phyloP scores from a whole-genome alignment of 2,797 vertebrate species.

The Scyliorhinus canicula region DNA sequence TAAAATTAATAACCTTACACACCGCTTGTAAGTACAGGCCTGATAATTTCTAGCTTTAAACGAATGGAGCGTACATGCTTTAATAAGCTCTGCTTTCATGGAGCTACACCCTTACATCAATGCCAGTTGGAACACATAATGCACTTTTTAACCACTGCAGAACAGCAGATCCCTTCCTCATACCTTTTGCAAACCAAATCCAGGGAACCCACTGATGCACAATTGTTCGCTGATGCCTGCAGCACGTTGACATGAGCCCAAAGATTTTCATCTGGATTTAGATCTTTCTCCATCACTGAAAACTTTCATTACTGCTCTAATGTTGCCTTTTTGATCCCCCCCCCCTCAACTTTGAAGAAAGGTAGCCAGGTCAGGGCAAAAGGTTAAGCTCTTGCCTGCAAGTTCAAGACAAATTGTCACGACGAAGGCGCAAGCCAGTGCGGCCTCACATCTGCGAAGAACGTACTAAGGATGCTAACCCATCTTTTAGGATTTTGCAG shows the following conservation, averaged over 20 bases:
- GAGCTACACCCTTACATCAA: slow-evolving; percentile 2
- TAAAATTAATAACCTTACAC: neutral
- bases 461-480: neutral
- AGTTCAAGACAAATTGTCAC: neutral
- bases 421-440: neutral
- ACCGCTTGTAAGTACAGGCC: neutral
- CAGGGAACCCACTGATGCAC: neutral
- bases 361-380: neutral
- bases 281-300: neutral
- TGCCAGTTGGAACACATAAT: neutral
- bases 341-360: neutral
- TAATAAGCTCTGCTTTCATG: slow-evolving; percentile 21
- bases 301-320: neutral
- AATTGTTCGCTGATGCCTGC: neutral
- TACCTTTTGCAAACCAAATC: neutral
- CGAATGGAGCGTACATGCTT: neutral
- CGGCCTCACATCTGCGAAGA: neutral
- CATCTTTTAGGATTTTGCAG: neutral
- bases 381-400: too few species aligned
- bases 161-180: neutral
- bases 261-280: neutral
- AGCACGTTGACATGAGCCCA: neutral
- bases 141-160: neutral
- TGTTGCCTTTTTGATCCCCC: neutral
- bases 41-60: neutral